Conservation (phyloP, 2,888 invertebrate species). For the Acronicta leporina region DNA sequence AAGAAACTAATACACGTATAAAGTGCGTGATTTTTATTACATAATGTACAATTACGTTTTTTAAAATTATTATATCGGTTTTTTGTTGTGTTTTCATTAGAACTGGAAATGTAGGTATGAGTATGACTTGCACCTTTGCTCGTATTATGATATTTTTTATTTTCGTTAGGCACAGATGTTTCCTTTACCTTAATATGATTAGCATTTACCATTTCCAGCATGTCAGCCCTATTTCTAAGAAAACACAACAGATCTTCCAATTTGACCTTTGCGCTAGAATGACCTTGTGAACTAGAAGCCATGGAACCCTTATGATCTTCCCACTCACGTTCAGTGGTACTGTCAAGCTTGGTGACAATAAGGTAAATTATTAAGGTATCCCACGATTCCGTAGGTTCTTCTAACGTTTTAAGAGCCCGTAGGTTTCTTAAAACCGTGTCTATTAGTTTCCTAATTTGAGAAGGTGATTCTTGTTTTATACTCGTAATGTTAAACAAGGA, state of each 20-base stretch:
- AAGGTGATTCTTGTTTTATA: conserved; percentile 4
- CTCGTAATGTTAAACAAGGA: conserved; percentile 3
- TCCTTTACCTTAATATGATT: neutral
- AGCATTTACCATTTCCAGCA: conserved; percentile 1
- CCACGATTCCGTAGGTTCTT: conserved; percentile 1
- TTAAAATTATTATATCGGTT: too few relatives aligned
- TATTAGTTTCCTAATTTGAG: conserved; percentile 2
- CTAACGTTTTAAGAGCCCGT: neutral
- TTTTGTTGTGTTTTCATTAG: too few relatives aligned
- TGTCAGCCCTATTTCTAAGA: conserved; percentile 2
- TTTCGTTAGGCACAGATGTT: neutral
- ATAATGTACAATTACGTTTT: neutral
- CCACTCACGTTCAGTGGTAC: conserved; percentile 6
- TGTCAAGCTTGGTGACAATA: neutral
- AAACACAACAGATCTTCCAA: conserved; percentile 2
- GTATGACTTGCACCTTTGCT: neutral
- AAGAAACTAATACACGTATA: conserved; percentile 5
- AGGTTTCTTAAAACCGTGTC: conserved; percentile 3
- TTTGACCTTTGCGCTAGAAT: neutral
- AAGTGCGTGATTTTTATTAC: conserved; percentile 6
- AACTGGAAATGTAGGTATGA: too few relatives aligned
- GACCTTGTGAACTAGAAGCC: too few relatives aligned
- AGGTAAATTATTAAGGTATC: neutral
- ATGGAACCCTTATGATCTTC: neutral
- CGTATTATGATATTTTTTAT: neutral